phyloP scores from a whole-genome alignment of 2,797 vertebrate species.

The Hipposideros larvatus region DNA sequence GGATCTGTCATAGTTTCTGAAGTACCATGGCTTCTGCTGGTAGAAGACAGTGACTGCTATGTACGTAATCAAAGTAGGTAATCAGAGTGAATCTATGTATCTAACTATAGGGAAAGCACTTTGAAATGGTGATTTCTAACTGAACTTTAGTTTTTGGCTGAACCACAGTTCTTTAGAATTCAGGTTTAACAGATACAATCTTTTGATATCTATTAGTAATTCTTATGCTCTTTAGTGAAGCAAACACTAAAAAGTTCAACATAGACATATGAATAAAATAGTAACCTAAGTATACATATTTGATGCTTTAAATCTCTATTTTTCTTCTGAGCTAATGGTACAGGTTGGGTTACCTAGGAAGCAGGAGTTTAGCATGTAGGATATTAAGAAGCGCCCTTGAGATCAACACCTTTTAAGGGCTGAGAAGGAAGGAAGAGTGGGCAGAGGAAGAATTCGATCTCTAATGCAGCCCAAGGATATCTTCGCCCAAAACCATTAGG shows the following conservation, averaged over 20 bases:
- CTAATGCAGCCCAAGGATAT: background rate
- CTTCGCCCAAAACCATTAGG: background rate
- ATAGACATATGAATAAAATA: background rate
- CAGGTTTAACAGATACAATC: background rate
- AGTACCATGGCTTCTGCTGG: background rate
- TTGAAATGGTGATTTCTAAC: slow-evolving; percentile 14
- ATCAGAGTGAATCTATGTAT: background rate
- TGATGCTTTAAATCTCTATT: slow-evolving; percentile 8
- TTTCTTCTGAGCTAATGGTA: slow-evolving; percentile 40
- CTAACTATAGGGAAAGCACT: background rate
- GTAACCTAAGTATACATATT: background rate
- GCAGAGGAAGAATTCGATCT: background rate
- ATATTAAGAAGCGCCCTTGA: background rate
- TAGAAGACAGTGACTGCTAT: background rate
- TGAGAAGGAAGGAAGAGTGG: background rate
- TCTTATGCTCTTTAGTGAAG: slow-evolving; percentile 24
- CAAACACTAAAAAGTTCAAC: slow-evolving; percentile 29
- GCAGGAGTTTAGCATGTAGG: background rate
- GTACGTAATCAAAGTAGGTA: background rate
- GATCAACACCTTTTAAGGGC: background rate
- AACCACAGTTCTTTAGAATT: background rate
- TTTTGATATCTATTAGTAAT: slow-evolving; percentile 44
- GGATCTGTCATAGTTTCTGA: background rate
- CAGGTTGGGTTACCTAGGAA: background rate
- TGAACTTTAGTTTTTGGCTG: slow-evolving; percentile 31